Base-by-base conservation (phyloP, 2,797 vertebrate genomes). In the Toxotes lorentzi region DNA sequence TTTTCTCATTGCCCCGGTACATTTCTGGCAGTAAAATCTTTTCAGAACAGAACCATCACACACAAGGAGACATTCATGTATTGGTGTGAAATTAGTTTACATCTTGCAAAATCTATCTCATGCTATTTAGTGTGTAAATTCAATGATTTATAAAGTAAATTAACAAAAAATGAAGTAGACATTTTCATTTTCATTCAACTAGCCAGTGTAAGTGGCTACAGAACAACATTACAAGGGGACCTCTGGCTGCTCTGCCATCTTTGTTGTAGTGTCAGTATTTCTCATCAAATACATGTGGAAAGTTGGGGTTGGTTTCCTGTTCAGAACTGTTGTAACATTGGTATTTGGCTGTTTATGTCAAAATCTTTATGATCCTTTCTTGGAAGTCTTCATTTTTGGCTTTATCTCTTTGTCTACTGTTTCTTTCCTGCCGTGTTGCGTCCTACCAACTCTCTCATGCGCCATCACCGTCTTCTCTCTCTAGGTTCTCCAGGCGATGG, bases 401-500 rank as follows among this genome's bases (percentile, higher is more conserved):
- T 43, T 60, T 12, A n/a, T 3, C 21, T 61, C 12, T n/a, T 35
- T 50, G 1, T 48, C 45, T 64, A 13, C 4, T 4, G 4, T 61
- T 60, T 58, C 14, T n/a, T 23, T 61, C 19, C 41, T 34, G 23
- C 1, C 23, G n/a, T 12, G 11, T 58, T 3, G 5, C 6, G 0
- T 62, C 4, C 2, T 60, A 4, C 5, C 1, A 17, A 17, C 32
- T 67, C 7, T 6, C 38, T 66, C 50, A 38, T 17, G 14, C 17
- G 8, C 27, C 10, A 10, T 62, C 59, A 13, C 74, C 7, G 0
- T 7, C n/a, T 17, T 64, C 2, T 34, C 32, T 47, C 47, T 70
- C 40, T 78, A 99, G 98, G 98, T 99, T 79, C 96, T 99, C 82
- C 98, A 99, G 93, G 97, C 97, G 0, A 99, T 99, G 98, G 98